Evolutionary conservation across 2,797 vertebrate genomes (phyloP).

Genomic region (Simalia tracyae): DNA sequence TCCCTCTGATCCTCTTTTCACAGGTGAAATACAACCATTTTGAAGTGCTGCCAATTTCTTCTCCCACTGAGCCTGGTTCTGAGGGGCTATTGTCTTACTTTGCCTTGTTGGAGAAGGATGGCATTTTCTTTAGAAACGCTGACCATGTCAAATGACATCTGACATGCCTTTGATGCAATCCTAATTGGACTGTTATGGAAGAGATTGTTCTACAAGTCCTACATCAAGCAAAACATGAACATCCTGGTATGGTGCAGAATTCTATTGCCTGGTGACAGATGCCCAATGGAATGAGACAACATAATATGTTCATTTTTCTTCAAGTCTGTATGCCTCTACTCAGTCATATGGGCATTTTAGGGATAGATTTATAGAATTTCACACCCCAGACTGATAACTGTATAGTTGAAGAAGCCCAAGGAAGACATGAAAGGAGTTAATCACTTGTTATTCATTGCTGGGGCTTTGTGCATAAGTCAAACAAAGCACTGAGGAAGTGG

Average conservation of each 20-base stretch:
- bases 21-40: neutral
- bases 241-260: neutral
- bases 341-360: neutral
- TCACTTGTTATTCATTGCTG: neutral
- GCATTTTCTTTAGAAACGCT: neutral
- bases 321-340: neutral
- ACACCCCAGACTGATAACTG: neutral
- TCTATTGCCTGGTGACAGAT: neutral
- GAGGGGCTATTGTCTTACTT: neutral
- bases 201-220: neutral
- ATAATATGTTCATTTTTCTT: neutral
- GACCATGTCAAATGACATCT: neutral
- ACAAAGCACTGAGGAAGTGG: neutral
- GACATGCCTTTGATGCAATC: neutral
- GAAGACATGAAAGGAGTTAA: neutral
- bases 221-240: neutral
- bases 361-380: neutral
- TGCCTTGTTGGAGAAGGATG: neutral
- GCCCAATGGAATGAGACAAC: neutral
- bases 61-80: neutral
- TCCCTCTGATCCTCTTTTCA: neutral
- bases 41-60: neutral
- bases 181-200: neutral
- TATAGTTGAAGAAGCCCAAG: neutral
- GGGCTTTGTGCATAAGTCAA: neutral